These are phyloP conservation scores for Laspeyria flexula DNA, from an alignment of 2,888 invertebrate species.

Conservation along the genomic window DNA sequence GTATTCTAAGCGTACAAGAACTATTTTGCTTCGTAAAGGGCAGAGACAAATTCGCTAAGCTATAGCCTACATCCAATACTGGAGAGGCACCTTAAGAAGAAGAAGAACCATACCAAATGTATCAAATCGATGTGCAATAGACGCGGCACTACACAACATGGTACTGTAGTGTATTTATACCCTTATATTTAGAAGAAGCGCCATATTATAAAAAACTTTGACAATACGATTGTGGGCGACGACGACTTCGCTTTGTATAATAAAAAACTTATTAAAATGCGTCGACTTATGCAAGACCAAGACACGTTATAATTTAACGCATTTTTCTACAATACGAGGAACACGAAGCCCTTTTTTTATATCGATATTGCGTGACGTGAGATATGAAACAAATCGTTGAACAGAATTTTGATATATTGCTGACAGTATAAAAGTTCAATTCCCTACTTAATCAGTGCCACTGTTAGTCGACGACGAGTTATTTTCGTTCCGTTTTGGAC, in stretches of 20 bases:
- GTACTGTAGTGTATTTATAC: too few relatives aligned
- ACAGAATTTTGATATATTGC: conserved; percentile 30
- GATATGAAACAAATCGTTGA: conserved; percentile 19
- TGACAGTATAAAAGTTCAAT: conserved; percentile 25
- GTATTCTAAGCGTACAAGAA: too few relatives aligned
- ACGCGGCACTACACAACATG: too few relatives aligned
- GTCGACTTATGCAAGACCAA: conserved; percentile 10
- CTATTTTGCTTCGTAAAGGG: too few relatives aligned
- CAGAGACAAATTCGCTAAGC: too few relatives aligned
- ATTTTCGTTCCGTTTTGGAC: conserved; percentile 13
- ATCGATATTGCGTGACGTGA: conserved; percentile 50
- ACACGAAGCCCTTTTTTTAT: conserved; percentile 34
- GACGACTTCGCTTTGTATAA: conserved; percentile 3
- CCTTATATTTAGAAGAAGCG: too few relatives aligned
- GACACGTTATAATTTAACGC: conserved; percentile 8
- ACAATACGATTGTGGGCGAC: conserved; percentile 9
- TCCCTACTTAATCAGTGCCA: conserved; percentile 13
- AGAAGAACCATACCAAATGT: too few relatives aligned
- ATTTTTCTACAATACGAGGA: conserved; percentile 11
- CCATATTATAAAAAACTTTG: conserved; percentile 5
- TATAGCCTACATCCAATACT: too few relatives aligned
- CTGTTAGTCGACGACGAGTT: conserved; percentile 4
- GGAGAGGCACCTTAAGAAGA: too few relatives aligned
- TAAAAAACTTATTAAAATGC: conserved; percentile 14
- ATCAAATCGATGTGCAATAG: too few relatives aligned